phyloP scores from a whole-genome alignment of 2,888 invertebrate species.

The Cynaeus angustus region DNA sequence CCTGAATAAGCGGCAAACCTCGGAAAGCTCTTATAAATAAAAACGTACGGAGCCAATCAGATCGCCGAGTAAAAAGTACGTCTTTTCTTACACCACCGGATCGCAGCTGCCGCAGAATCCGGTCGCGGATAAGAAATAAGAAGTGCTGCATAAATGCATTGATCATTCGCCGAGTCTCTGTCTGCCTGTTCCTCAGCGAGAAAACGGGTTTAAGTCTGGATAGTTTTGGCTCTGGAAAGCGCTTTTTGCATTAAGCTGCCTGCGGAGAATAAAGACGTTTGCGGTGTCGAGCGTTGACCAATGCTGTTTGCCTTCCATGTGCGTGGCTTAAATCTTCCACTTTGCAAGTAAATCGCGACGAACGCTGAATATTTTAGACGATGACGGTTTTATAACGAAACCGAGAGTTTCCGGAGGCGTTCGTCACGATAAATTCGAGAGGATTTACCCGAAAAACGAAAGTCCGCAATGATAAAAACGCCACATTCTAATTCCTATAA shows the following conservation, averaged over 20 bases:
- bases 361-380: slow-evolving; percentile 64
- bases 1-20: slow-evolving; percentile 54
- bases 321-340: slow-evolving; percentile 67
- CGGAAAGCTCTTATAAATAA: slow-evolving; percentile 56
- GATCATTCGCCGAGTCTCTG: slow-evolving; percentile 63
- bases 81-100: slow-evolving; percentile 60
- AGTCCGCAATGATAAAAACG: too few species aligned
- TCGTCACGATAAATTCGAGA: too few species aligned
- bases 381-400: slow-evolving; percentile 21
- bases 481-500: too few species aligned
- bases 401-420: too few species aligned
- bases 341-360: slow-evolving; percentile 65
- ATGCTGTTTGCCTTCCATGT: slow-evolving; percentile 61
- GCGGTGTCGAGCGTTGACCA: slow-evolving; percentile 66
- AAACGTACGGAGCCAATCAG: slow-evolving; percentile 58
- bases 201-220: slow-evolving; percentile 68
- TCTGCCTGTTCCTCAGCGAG: slow-evolving; percentile 61
- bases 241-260: slow-evolving; percentile 68
- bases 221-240: slow-evolving; percentile 65
- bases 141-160: slow-evolving; percentile 70
- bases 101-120: slow-evolving; percentile 66
- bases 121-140: slow-evolving; percentile 67
- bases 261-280: slow-evolving; percentile 70
- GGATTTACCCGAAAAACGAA: too few species aligned
- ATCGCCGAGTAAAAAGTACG: slow-evolving; percentile 58